phyloP scores from a whole-genome alignment of 2,797 vertebrate genomes.

The Siniperca obscura region DNA sequence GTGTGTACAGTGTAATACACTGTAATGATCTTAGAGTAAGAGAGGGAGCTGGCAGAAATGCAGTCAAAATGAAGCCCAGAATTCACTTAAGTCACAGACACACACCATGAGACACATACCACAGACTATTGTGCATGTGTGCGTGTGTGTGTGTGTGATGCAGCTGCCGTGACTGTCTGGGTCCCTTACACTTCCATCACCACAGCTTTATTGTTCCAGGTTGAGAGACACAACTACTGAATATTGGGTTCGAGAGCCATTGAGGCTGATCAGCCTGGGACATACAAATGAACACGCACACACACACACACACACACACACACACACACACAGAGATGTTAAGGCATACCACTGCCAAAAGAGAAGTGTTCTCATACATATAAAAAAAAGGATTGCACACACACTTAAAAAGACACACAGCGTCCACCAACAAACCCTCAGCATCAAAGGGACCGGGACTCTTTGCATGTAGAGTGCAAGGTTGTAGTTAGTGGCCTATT shows the following conservation, averaged over 20 bases:
- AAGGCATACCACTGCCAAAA: conserved; percentile 20
- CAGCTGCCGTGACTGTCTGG: conserved; percentile 1
- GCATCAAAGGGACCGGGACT: background rate
- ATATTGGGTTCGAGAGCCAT: conserved; percentile 45
- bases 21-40: conserved; percentile 28
- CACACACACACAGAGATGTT: background rate
- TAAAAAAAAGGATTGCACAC: background rate
- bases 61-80: conserved; percentile 19
- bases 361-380: background rate
- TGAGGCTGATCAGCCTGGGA: conserved; percentile 36
- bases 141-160: background rate
- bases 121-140: background rate
- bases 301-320: conserved; percentile 33
- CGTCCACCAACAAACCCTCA: background rate
- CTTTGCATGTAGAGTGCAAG: background rate
- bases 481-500: background rate
- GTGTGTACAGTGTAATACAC: conserved; percentile 19
- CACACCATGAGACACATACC: background rate
- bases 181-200: conserved; percentile 38
- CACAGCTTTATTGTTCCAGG: conserved; percentile 54
- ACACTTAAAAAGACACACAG: background rate
- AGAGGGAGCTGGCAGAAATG: conserved; percentile 8
- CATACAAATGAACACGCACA: conserved; percentile 26
- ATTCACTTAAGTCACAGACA: conserved; percentile 5
- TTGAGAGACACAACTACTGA: conserved; percentile 69